phyloP scores from a whole-genome alignment of 2,113 vertebrate species.

The Protomyctophum bolini region DNA sequence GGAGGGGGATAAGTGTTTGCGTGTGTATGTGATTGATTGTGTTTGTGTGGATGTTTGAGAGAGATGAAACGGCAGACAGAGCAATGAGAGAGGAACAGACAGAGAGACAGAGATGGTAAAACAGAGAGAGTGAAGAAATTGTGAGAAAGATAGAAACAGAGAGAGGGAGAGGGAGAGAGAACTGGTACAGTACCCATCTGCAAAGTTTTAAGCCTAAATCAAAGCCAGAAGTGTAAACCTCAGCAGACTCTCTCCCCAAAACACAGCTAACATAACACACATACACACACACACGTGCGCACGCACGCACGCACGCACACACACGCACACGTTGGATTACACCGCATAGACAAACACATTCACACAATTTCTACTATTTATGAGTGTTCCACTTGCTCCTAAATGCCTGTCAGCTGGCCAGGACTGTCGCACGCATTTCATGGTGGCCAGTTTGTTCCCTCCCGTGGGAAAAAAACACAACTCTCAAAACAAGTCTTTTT shows the following conservation, averaged over 20 bases:
- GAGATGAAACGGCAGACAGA: not conserved
- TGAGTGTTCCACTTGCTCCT: constrained; percentile 38
- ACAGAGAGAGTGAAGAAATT: not conserved
- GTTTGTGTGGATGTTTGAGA: not conserved
- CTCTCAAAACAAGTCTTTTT: constrained; percentile 33
- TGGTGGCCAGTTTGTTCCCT: constrained; percentile 32
- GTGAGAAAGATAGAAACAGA: not conserved
- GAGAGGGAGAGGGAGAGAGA: not conserved
- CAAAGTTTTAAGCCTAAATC: constrained; percentile 22
- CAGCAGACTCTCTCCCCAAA: not conserved
- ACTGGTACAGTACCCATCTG: constrained; percentile 18
- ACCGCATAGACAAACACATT: constrained; percentile 41
- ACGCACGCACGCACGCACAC: not conserved
- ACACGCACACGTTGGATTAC: constrained; percentile 1
- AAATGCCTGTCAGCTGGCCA: constrained; percentile 73
- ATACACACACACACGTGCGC: constrained; percentile 16
- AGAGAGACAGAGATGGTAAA: not conserved
- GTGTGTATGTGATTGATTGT: not conserved
- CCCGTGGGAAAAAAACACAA: constrained; percentile 47
- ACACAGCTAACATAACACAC: not conserved
- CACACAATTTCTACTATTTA: constrained; percentile 52
- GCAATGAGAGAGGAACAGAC: not conserved
- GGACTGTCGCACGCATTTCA: constrained; percentile 33
- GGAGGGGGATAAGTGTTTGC: not conserved
- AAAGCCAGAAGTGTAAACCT: constrained; percentile 15